Evolutionary conservation across 2,113 vertebrate species (phyloP).

Genomic region (Chaenogobius annularis): DNA sequence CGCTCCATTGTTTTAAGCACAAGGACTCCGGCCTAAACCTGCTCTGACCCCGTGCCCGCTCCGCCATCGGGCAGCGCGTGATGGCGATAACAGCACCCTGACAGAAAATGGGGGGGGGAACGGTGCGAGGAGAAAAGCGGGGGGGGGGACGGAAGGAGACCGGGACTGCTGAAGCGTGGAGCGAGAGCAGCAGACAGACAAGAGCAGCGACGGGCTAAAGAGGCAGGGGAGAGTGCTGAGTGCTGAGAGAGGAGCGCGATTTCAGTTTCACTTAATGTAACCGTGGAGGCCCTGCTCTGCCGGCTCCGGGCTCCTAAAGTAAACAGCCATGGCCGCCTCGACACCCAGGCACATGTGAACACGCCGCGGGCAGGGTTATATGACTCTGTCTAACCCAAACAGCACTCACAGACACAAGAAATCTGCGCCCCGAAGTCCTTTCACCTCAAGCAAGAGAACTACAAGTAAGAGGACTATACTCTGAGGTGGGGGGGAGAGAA

Average conservation of each 20-base stretch:
- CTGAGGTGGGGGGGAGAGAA: neutral
- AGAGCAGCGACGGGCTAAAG: slow-evolving; percentile 37
- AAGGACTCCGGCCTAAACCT: slow-evolving; percentile 15
- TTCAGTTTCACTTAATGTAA: slow-evolving; percentile 75
- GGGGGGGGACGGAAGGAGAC: neutral
- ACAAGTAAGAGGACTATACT: slow-evolving; percentile 25
- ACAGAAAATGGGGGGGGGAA: slow-evolving; percentile 1
- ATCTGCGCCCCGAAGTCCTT: slow-evolving; percentile 56
- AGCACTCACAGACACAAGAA: slow-evolving; percentile 67
- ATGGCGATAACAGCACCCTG: slow-evolving; percentile 24
- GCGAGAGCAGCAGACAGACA: slow-evolving; percentile 25
- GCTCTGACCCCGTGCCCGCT: neutral
- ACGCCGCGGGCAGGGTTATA: slow-evolving; percentile 63
- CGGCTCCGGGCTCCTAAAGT: slow-evolving; percentile 69
- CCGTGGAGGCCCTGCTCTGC: slow-evolving; percentile 59
- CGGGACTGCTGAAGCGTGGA: no score
- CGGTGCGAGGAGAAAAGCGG: neutral
- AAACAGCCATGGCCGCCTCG: slow-evolving; percentile 68
- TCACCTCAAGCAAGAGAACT: slow-evolving; percentile 47
- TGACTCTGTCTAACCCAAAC: slow-evolving; percentile 77
- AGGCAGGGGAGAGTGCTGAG: slow-evolving; percentile 51
- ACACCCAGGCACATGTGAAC: slow-evolving; percentile 66
- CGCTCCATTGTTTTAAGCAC: slow-evolving; percentile 30
- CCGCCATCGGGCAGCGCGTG: neutral
- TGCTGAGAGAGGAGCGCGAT: slow-evolving; percentile 55